These are phyloP conservation scores for Vanacampus margaritifer DNA, from an alignment of 2,113 vertebrate species.

Conservation along the genomic window DNA sequence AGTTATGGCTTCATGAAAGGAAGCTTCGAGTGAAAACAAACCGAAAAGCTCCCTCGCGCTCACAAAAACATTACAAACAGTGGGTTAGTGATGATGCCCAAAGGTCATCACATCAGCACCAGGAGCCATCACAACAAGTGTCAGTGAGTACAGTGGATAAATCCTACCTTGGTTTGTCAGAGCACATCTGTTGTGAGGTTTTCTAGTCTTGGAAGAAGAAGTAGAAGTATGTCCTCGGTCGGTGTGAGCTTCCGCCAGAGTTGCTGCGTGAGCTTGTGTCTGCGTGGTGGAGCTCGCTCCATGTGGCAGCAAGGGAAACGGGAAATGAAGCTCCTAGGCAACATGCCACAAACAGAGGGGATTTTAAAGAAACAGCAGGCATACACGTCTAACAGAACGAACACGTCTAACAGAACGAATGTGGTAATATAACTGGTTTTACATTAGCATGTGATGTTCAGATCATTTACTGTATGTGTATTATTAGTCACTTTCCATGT, in stretches of 20 bases:
- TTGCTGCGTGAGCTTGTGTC: slow-evolving; percentile 30
- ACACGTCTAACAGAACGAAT: background rate
- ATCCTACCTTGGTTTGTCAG: slow-evolving; percentile 40
- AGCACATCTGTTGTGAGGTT: slow-evolving; percentile 10
- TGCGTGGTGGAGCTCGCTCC: slow-evolving; percentile 50
- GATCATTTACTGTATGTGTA: background rate
- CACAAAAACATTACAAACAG: background rate
- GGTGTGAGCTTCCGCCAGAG: slow-evolving; percentile 28
- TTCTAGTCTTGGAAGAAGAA: slow-evolving; percentile 15
- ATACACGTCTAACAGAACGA: background rate
- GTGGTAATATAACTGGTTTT: no score
- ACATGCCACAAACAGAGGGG: slow-evolving; percentile 40
- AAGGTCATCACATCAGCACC: slow-evolving; percentile 29
- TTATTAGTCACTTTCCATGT: background rate
- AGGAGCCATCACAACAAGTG: slow-evolving; percentile 1
- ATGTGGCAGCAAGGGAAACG: slow-evolving; percentile 65
- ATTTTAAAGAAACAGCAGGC: slow-evolving; percentile 60
- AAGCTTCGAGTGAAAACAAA: slow-evolving; percentile 46
- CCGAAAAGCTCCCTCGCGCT: slow-evolving; percentile 39
- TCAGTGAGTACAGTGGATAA: slow-evolving; percentile 6
- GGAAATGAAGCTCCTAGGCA: slow-evolving; percentile 64
- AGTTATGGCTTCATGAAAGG: slow-evolving; percentile 47
- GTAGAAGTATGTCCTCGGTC: slow-evolving; percentile 8
- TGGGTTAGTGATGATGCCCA: slow-evolving; percentile 7
- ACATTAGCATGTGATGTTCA: background rate